These are phyloP conservation scores for Drosophila anomelani DNA, from an alignment of 2,888 invertebrate species.

Conservation along the genomic window DNA sequence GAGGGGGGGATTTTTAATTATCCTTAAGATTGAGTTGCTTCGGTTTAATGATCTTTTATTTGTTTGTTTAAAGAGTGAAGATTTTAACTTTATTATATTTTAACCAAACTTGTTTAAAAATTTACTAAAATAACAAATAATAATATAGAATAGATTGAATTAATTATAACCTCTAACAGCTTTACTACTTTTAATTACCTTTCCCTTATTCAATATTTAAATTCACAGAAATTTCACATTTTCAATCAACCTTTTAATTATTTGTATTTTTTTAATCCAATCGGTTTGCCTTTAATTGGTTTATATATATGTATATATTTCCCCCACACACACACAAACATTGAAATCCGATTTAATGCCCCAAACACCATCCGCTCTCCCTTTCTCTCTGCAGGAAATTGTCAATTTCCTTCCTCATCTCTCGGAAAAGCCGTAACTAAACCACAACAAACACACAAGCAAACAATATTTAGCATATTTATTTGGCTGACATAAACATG, in stretches of 20 bases:
- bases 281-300: constrained; percentile 25
- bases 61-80: constrained; percentile 9
- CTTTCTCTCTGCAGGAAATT: constrained; percentile 24
- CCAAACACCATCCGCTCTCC: neutral
- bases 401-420: constrained; percentile 39
- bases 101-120: neutral
- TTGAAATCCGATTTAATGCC: constrained; percentile 36
- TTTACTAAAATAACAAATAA: neutral
- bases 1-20: constrained; percentile 31
- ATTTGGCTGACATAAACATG: constrained; percentile 58
- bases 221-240: neutral
- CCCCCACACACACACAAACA: constrained; percentile 5
- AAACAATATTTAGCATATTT: constrained; percentile 59
- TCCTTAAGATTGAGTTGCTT: constrained; percentile 32
- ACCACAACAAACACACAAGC: constrained; percentile 44
- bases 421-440: constrained; percentile 26
- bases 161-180: neutral
- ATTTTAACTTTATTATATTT: neutral
- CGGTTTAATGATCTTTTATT: constrained; percentile 13
- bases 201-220: neutral
- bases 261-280: constrained; percentile 7
- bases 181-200: neutral
- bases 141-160: neutral
- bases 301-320: constrained; percentile 9
- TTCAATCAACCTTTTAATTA: neutral